These are phyloP conservation scores for Peromyscus maniculatus DNA, from an alignment of 2,113 vertebrate genomes.

Conservation along the genomic window DNA sequence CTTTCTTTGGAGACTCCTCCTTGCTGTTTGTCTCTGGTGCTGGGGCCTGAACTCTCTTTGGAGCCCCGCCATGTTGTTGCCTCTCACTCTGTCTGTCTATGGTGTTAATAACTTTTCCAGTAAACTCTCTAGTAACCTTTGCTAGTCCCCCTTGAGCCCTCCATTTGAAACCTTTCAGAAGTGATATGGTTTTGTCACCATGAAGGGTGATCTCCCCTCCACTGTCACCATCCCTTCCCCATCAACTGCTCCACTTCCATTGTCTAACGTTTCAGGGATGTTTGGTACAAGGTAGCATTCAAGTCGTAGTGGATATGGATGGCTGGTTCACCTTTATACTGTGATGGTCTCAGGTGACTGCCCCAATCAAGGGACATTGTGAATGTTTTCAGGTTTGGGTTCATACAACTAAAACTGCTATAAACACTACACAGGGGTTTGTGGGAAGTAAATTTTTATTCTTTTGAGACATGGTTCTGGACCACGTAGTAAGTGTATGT, in stretches of 20 bases:
- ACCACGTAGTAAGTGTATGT: fast-evolving
- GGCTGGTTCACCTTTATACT: not conserved
- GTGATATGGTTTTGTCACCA: not conserved
- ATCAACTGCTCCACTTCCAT: not conserved
- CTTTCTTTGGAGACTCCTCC: not conserved
- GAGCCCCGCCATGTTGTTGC: not conserved
- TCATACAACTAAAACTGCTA: not conserved
- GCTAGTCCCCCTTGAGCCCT: not conserved
- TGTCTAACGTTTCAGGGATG: not conserved
- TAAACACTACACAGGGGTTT: not conserved
- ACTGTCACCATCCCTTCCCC: not conserved
- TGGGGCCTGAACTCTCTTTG: not conserved
- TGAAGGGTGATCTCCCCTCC: not conserved
- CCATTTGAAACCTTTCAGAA: not conserved
- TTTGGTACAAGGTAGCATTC: no score
- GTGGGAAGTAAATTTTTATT: not conserved
- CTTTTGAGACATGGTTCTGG: not conserved
- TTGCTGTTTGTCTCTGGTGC: not conserved
- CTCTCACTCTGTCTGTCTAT: not conserved
- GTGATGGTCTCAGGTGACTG: not conserved
- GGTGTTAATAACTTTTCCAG: not conserved
- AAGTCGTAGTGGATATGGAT: not conserved
- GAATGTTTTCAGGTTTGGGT: not conserved
- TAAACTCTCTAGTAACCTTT: no score
- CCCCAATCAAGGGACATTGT: no score